These are phyloP conservation scores for Rallus limicola DNA, from an alignment of 2,113 vertebrate species.

Conservation along the genomic window DNA sequence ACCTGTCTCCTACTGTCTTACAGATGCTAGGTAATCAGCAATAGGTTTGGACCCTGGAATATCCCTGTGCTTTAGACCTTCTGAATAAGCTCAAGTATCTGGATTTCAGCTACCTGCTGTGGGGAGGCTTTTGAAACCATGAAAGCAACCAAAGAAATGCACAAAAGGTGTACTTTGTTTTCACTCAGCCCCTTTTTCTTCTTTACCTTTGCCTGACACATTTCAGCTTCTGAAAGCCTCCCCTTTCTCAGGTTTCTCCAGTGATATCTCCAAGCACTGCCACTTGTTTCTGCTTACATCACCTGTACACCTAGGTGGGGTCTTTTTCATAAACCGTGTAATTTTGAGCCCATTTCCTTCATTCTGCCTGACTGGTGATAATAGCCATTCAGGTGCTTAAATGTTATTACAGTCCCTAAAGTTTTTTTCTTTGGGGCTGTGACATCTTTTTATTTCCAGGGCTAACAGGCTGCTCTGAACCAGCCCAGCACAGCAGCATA, in stretches of 20 bases:
- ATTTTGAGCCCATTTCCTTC: neutral
- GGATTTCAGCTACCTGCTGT: neutral
- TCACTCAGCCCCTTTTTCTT: neutral
- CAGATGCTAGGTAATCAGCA: neutral
- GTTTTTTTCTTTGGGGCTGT: neutral
- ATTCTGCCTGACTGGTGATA: neutral
- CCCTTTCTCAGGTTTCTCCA: neutral
- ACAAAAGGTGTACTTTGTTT: neutral
- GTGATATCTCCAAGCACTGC: neutral
- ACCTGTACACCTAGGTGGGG: neutral
- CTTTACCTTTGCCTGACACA: neutral
- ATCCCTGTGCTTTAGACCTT: neutral
- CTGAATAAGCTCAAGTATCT: neutral
- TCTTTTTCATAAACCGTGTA: neutral
- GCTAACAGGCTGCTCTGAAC: neutral
- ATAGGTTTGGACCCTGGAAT: neutral
- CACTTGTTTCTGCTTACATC: neutral
- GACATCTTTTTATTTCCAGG: neutral
- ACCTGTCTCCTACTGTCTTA: neutral
- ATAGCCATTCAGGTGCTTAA: neutral
- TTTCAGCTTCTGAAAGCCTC: neutral
- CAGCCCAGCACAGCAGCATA: neutral
- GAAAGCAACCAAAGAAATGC: neutral
- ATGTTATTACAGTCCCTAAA: neutral
- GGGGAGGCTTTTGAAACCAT: neutral